Conservation (phyloP, 2,888 invertebrate species). For the Polydrusus pterygomalis region DNA sequence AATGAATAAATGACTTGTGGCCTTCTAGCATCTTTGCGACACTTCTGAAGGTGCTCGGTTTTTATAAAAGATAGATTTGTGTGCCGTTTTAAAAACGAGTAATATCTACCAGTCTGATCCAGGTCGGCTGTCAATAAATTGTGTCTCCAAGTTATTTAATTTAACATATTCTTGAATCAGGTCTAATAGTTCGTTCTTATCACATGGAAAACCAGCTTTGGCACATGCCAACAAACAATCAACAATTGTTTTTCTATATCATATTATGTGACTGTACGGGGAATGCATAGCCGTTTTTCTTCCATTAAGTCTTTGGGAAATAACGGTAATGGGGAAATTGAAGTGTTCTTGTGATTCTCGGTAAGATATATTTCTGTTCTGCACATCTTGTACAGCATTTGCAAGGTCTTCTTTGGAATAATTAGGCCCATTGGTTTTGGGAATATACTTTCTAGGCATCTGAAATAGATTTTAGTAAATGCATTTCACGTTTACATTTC, state of each 20-base stretch:
- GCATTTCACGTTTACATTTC: conserved; percentile 3
- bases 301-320: conserved; percentile 54
- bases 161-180: conserved; percentile 52
- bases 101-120: conserved; percentile 60
- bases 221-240: conserved; percentile 58
- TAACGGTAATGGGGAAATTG: conserved; percentile 48
- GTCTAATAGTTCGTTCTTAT: conserved; percentile 57
- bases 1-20: conserved; percentile 61
- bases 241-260: conserved; percentile 52
- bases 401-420: conserved; percentile 45
- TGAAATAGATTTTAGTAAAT: conserved; percentile 35
- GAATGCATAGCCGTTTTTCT: conserved; percentile 43
- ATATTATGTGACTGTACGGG: not conserved
- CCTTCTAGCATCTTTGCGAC: conserved; percentile 56
- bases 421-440: conserved; percentile 31
- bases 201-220: conserved; percentile 59
- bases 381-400: conserved; percentile 52
- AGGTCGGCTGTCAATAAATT: conserved; percentile 59
- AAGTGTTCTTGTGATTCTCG: conserved; percentile 44
- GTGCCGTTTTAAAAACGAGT: conserved; percentile 56
- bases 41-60: conserved; percentile 61
- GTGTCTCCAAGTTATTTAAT: conserved; percentile 44
- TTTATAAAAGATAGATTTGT: conserved; percentile 59
- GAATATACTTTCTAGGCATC: conserved; percentile 40
- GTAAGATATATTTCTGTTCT: conserved; percentile 52